Evolutionary conservation across 1,140 invertebrate species (phyloP).

Genomic region (Pseudoatta argentina): DNA sequence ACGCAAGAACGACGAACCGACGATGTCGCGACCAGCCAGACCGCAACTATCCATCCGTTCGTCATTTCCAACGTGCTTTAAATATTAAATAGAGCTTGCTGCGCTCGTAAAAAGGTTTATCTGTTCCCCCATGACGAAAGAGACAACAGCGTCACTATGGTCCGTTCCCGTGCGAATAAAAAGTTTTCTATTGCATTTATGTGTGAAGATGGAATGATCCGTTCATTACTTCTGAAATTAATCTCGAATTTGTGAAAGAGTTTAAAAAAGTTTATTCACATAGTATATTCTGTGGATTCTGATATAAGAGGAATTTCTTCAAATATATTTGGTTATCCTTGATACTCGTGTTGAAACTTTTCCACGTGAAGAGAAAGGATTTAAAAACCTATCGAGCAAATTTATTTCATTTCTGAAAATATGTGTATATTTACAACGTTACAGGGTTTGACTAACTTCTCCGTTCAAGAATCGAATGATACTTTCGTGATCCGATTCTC

Average conservation of each 20-base stretch:
- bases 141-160: constrained; percentile 34
- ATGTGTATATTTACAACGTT: constrained; percentile 85
- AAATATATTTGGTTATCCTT: background rate
- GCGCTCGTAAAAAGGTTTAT: constrained; percentile 84
- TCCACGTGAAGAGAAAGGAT: constrained; percentile 36
- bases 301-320: background rate
- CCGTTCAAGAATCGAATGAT: constrained; percentile 30
- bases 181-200: constrained; percentile 22
- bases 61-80: constrained; percentile 83
- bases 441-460: constrained; percentile 73
- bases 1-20: constrained; percentile 69
- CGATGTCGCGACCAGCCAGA: constrained; percentile 69
- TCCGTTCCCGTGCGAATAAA: constrained; percentile 6
- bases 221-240: background rate
- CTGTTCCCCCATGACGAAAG: constrained; percentile 68
- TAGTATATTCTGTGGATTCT: background rate
- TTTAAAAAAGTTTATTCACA: constrained; percentile 19
- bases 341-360: background rate
- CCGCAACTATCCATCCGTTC: constrained; percentile 84
- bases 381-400: constrained; percentile 82
- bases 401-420: constrained; percentile 86
- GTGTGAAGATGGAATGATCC: constrained; percentile 2
- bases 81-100: constrained; percentile 85
- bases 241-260: background rate
- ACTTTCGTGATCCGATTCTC: constrained; percentile 29